Percentiles rank a stretch among this genome's conserved stretches.
phyloP scores from a whole-genome alignment of 2,797 vertebrate genomes.

The Falco biarmicus region DNA sequence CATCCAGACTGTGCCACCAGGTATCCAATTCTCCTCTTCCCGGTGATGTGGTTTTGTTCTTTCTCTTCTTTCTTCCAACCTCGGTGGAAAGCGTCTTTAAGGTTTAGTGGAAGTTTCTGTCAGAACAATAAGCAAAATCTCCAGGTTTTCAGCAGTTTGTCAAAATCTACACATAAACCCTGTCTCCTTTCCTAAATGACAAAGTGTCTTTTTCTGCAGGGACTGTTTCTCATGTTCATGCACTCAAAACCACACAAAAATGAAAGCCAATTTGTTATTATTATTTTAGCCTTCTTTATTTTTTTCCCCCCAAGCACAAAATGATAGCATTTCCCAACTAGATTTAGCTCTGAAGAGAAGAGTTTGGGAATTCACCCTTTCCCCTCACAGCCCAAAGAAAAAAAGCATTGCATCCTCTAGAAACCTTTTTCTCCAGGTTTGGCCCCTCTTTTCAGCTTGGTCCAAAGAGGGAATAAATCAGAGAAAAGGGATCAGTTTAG shows the following conservation, averaged over 20 bases:
- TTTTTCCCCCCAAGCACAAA: neutral
- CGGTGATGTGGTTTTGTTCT: neutral
- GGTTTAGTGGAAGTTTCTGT: neutral
- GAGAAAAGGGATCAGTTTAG: neutral
- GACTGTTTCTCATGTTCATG: neutral
- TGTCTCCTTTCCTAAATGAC: neutral
- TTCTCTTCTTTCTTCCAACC: neutral
- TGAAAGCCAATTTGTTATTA: neutral
- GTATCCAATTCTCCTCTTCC: neutral
- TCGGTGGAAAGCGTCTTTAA: neutral
- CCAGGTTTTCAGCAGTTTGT: neutral
- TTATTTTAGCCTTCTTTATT: neutral
- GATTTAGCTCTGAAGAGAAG: neutral
- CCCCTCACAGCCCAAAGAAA: neutral
- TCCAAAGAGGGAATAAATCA: neutral
- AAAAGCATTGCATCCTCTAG: neutral
- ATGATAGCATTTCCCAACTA: neutral
- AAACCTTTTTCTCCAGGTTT: neutral
- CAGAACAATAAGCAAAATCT: neutral
- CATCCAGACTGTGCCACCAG: rapidly evolving
- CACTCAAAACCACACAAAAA: neutral
- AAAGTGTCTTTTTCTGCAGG: neutral
- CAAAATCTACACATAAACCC: neutral
- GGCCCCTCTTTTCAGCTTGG: neutral
- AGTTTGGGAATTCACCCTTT: neutral